Base-by-base conservation (phyloP, 2,888 invertebrate genomes). In the Lysandra coridon region DNA sequence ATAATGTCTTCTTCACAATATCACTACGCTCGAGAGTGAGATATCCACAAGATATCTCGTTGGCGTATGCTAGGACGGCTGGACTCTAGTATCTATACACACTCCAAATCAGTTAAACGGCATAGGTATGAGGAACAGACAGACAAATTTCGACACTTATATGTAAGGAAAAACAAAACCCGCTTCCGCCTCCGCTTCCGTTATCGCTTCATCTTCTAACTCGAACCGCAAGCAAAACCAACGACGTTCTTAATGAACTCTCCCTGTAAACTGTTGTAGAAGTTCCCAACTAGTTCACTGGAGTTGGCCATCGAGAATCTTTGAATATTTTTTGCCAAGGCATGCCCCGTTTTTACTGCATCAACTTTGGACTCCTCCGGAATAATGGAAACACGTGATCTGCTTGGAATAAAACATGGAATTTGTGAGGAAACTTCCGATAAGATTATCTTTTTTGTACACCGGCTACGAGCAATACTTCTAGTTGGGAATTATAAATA, bases 231-330 rank as follows among this genome's bases (percentile, higher is more conserved):
- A 83, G 77, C 83, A 84, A 89, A 91, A 89, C 88, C 88, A 89
- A 88, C 90, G 88, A 90, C 86, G 86, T 85, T 88, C 89, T 88
- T 92, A 92, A 93, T 93, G 91, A 93, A 93, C 91, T 91, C 88
- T 83, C 87, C 84, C 88, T 88, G 89, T 89, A 90, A 92, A 91
- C 89, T 88, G 88, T 87, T 88, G 87, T 86, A 86, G 85, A 89
- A 92, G 87, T 91, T 91, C 84, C 83, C 83, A 90, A 90, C 90
- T 91, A 90, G 90, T 90, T 88, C 88, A 86, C 84, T 81, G 83
- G 85, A 89, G 86, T 87, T 57, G 57, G 57, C 86, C 88, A 86
- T 89, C 91, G 88, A 88, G 88, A 89, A 91, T 89, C 87, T 86
- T 86, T 79, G 85, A 87, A 87, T 85, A 86, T 87, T 90, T 88